These are phyloP conservation scores for Cyaniris semiargus DNA, from an alignment of 2,888 invertebrate genomes.

Conservation along the genomic window DNA sequence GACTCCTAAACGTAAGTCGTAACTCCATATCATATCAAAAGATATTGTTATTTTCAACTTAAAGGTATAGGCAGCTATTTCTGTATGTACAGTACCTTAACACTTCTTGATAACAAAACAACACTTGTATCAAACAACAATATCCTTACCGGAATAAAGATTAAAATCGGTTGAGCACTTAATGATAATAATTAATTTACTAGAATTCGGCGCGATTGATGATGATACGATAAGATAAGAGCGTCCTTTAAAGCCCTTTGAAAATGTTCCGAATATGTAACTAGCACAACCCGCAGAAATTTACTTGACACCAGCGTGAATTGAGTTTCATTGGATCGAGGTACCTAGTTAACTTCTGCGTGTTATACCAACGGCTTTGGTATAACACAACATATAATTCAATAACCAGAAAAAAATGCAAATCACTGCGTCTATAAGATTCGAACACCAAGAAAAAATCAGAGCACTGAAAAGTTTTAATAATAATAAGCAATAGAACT, in stretches of 20 bases:
- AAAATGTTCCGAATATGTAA: neutral
- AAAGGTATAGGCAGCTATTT: too few relatives aligned
- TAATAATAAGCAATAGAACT: too few relatives aligned
- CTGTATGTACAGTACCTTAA: neutral
- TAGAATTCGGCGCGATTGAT: neutral
- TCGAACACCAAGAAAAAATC: too few relatives aligned
- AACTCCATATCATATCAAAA: too few relatives aligned
- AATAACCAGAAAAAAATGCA: too few relatives aligned
- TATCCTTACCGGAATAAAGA: conserved; percentile 25
- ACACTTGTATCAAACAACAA: neutral
- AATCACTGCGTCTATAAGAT: too few relatives aligned
- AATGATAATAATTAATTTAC: conserved; percentile 16
- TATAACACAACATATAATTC: too few relatives aligned
- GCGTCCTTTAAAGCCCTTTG: neutral
- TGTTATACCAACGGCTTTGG: too few relatives aligned
- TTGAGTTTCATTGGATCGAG: neutral
- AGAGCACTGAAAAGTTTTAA: too few relatives aligned
- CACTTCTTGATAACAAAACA: neutral
- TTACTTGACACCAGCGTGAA: neutral
- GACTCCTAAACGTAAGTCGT: too few relatives aligned
- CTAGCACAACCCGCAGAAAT: neutral
- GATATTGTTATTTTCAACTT: too few relatives aligned
- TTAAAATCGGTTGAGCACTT: conserved; percentile 13
- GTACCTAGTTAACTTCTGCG: too few relatives aligned
- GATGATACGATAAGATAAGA: neutral